Conservation (phyloP, 1,140 invertebrate genomes). For the Lordiphosa collinella region DNA sequence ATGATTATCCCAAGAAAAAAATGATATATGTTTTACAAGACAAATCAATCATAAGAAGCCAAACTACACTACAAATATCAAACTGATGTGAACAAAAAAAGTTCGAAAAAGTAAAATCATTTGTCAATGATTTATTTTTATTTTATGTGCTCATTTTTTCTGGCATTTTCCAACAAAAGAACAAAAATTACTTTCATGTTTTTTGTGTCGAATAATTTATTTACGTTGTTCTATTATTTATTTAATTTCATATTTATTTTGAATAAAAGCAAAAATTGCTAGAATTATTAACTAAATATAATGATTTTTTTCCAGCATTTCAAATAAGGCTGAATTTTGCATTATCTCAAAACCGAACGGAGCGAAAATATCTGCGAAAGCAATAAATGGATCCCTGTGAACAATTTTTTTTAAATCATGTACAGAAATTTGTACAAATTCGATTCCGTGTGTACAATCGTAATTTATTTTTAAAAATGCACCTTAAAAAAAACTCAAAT, state of each 20-base stretch:
- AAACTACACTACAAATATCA: not conserved
- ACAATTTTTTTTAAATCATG: too few relatives aligned
- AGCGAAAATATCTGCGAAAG: conserved; percentile 24
- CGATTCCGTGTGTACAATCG: too few relatives aligned
- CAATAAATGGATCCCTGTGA: conserved; percentile 8
- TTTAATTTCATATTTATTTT: conserved; percentile 62
- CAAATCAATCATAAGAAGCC: conserved; percentile 7
- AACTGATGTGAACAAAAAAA: conserved; percentile 6
- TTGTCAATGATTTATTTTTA: conserved; percentile 37
- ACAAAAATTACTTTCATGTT: conserved; percentile 43
- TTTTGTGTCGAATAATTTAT: conserved; percentile 53
- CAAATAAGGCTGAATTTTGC: conserved; percentile 30
- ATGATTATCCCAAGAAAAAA: too few relatives aligned
- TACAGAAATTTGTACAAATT: too few relatives aligned
- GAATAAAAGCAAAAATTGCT: conserved; percentile 48
- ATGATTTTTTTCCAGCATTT: conserved; percentile 37
- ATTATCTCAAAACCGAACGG: conserved; percentile 31
- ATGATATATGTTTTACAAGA: not conserved
- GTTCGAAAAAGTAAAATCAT: conserved; percentile 16
- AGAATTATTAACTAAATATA: conserved; percentile 16
- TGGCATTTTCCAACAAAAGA: conserved; percentile 27
- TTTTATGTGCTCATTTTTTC: conserved; percentile 24
- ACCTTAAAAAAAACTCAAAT: too few relatives aligned
- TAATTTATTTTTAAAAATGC: too few relatives aligned
- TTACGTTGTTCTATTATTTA: conserved; percentile 67